These are phyloP conservation scores for Myiopsitta monachus DNA, from an alignment of 2,113 vertebrate genomes.

Conservation along the genomic window DNA sequence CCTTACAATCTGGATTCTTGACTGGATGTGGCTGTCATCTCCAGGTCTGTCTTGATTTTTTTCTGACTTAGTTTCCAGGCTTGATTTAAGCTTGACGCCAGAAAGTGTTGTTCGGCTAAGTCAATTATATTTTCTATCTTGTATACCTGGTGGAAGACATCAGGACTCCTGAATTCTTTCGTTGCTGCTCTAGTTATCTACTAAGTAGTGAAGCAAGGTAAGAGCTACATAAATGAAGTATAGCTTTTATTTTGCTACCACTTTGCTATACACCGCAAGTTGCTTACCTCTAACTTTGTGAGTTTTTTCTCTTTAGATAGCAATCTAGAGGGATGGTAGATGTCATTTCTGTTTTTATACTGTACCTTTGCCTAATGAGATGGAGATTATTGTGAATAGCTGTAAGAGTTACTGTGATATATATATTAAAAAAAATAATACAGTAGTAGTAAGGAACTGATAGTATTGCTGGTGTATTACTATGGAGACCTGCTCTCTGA, in stretches of 20 bases:
- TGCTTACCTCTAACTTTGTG: background rate
- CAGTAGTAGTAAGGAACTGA: background rate
- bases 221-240: background rate
- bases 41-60: background rate
- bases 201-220: background rate
- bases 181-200: background rate
- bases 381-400: background rate
- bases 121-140: background rate
- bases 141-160: background rate
- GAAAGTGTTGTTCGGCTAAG: background rate
- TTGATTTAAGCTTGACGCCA: background rate
- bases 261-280: background rate
- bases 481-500: background rate
- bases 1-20: background rate
- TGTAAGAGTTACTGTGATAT: background rate
- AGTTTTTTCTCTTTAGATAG: background rate
- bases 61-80: background rate
- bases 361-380: background rate
- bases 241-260: background rate
- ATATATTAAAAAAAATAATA: background rate
- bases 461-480: background rate
- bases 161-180: background rate
- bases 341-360: background rate
- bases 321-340: background rate
- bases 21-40: background rate